Percentiles rank a stretch among this genome's conserved stretches.
Conservation (phyloP, 2,113 vertebrate species). For the Ammodytes dubius region DNA sequence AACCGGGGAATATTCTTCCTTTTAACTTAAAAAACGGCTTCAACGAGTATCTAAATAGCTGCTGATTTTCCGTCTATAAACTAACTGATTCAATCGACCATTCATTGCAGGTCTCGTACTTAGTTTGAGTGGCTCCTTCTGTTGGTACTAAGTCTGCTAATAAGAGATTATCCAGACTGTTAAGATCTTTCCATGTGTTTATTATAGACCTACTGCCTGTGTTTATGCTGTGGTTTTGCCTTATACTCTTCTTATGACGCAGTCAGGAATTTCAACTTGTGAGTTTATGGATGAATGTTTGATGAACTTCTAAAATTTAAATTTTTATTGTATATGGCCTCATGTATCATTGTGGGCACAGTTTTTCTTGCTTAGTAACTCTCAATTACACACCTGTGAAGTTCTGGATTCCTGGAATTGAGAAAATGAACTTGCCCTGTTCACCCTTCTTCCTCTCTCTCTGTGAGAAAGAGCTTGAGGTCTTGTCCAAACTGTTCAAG, state of each 20-base stretch:
- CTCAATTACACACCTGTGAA: background rate
- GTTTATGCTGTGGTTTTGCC: conserved; percentile 3
- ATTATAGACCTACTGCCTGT: background rate
- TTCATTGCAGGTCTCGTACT: background rate
- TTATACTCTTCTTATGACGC: background rate
- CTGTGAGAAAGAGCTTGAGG: conserved; percentile 11
- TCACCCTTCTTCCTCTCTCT: conserved; percentile 28
- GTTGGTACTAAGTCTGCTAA: background rate
- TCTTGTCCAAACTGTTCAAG: conserved; percentile 39
- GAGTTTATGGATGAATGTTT: background rate
- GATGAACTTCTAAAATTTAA: background rate
- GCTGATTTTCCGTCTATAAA: too few species aligned
- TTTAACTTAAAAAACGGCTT: too few species aligned
- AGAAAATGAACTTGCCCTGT: conserved; percentile 13
- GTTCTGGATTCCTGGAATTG: background rate
- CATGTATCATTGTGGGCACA: background rate
- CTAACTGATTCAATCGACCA: too few species aligned
- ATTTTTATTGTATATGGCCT: too few species aligned
- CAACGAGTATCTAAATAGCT: background rate
- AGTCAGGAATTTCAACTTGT: background rate
- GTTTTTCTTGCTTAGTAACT: background rate
- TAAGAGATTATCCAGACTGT: conserved; percentile 7
- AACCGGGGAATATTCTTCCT: too few species aligned
- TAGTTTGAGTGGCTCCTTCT: background rate
- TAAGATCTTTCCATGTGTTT: background rate